Percentiles rank a stretch among this genome's conserved stretches.
Evolutionary conservation across 2,113 vertebrate genomes (phyloP).

Genomic region (Hippoglossus stenolepis): DNA sequence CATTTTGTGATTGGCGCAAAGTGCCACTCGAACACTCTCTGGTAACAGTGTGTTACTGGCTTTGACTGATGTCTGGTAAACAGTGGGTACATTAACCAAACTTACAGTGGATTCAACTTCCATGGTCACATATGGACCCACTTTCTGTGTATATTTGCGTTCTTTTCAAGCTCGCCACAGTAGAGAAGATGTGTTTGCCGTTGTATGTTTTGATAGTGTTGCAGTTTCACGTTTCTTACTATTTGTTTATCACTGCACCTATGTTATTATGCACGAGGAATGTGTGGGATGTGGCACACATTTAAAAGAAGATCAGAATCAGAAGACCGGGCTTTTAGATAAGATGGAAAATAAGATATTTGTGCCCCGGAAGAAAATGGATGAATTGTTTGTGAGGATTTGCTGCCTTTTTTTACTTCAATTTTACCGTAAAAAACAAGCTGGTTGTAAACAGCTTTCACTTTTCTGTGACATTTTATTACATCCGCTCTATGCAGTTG

Average conservation of each 20-base stretch:
- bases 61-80: slow-evolving; percentile 17
- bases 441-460: too few species aligned
- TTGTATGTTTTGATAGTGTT: slow-evolving; percentile 7
- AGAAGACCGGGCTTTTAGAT: not conserved
- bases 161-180: slow-evolving; percentile 8
- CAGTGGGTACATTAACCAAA: slow-evolving; percentile 1
- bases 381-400: too few species aligned
- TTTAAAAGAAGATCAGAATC: slow-evolving; percentile 7
- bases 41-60: not conserved
- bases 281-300: slow-evolving; percentile 11
- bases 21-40: not conserved
- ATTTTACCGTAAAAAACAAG: too few species aligned
- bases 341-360: not conserved
- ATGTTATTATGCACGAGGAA: not conserved
- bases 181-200: slow-evolving; percentile 17
- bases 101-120: not conserved
- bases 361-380: too few species aligned
- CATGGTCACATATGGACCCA: slow-evolving; percentile 9
- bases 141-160: slow-evolving; percentile 16
- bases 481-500: too few species aligned
- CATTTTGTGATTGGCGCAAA: not conserved
- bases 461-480: too few species aligned
- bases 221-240: not conserved
- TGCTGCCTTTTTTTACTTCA: too few species aligned
- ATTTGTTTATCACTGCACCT: slow-evolving; percentile 19